Percentiles rank a stretch among this genome's conserved stretches.
phyloP scores from a whole-genome alignment of 37 sponge, comb jelly and placozoan species.

The Tethya wilhelma region DNA sequence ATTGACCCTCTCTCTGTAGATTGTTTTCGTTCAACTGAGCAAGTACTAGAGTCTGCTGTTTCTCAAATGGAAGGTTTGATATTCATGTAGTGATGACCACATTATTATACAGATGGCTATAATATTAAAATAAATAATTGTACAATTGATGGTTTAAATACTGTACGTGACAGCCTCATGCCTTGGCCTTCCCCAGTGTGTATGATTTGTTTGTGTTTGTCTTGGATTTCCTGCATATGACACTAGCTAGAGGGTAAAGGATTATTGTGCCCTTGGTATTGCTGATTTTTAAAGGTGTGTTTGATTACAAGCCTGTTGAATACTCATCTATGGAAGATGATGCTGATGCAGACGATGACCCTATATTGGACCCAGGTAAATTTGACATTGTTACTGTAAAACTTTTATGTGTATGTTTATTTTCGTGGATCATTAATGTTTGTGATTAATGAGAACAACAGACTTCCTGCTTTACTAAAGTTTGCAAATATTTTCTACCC shows the following conservation, averaged over 20 bases:
- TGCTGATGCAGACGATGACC: conserved; percentile 82
- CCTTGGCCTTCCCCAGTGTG: too few species aligned
- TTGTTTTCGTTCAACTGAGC: conserved; percentile 28
- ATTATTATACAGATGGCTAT: too few species aligned
- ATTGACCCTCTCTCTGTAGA: conserved; percentile 73
- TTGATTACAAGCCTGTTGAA: conserved; percentile 35
- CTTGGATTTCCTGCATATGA: too few species aligned
- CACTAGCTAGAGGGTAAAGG: too few species aligned
- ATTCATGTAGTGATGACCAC: too few species aligned
- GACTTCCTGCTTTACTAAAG: not conserved
- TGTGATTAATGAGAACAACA: not conserved
- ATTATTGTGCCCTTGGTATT: not conserved
- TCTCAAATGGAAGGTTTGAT: conserved; percentile 61
- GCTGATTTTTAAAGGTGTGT: conserved; percentile 43
- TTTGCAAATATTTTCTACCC: not conserved
- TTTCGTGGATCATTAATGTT: not conserved
- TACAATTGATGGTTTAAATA: not conserved
- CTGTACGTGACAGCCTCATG: not conserved
- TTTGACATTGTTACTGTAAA: not conserved
- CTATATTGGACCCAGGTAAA: conserved; percentile 25
- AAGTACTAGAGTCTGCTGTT: conserved; percentile 25
- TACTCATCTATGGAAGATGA: conserved; percentile 67
- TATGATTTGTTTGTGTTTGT: too few species aligned
- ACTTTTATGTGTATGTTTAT: not conserved
- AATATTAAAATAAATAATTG: not conserved